Evolutionary conservation across 2,888 invertebrate species (phyloP), one percentile per base, ranked within the genome.

Genomic region (Pterostichus niger): DNA sequence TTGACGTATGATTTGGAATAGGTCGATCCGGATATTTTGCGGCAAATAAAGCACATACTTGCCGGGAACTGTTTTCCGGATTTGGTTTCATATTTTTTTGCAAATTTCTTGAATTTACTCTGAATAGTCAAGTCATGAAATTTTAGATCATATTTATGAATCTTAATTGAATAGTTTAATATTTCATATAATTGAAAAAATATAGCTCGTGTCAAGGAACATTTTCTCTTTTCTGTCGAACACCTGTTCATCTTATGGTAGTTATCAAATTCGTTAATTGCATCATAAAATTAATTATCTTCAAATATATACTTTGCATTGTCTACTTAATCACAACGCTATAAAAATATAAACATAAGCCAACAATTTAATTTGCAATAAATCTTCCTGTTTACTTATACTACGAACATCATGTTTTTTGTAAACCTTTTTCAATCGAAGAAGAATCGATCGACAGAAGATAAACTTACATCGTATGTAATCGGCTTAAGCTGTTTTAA

Each of bases 351-450:
- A 33, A 24, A 59, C 59, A 31, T 59, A 24, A 64, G 33, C 35
- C 33, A 64, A 40, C 35, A 64, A 64, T 64, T 64, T 64, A 64
- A 64, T 64, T 64, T 64, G 64, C 64, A 35, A 64, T 64, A 64
- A 64, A 64, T 64, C 64, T 64, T 35, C 31, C 0, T 35, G 64
- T 33, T 64, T 64, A 35, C 64, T 10, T 64, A 33, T 64, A n/a
- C 33, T 61, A 33, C 35, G 64, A 64, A 64, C 64, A 35, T 24
- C 24, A 7, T 40, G 6, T 40, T 40, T 40, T 9, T 17, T 64
- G 64, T 64, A 64, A 64, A 64, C 64, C 64, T 64, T 64, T 64
- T 64, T 64, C 64, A 64, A 13, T 64, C 13, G 5, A 24, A 59
- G 9, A 24, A 59, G 31, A 13, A 10, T 35, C 35, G 64, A 64